These are phyloP conservation scores for Dreissena polymorpha DNA, from an alignment of 1,140 invertebrate species.

Conservation along the genomic window DNA sequence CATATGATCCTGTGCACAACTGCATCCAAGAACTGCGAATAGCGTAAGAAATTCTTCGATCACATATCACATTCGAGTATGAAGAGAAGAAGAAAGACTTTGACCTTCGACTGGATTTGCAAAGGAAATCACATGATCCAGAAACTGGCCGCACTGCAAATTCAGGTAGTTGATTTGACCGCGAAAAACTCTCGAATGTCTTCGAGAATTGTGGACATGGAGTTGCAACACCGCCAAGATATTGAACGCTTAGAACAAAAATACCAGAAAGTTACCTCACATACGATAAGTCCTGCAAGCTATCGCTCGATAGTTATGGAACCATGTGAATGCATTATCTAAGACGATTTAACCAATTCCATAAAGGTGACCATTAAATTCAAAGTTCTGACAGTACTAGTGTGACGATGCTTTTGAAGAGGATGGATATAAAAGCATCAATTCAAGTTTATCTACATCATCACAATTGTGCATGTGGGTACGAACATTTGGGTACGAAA, in stretches of 20 bases:
- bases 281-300: no score
- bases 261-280: no score
- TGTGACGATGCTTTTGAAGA: no score
- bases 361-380: no score
- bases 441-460: no score
- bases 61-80: conserved; percentile 70
- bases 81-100: conserved; percentile 71
- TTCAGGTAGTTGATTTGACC: conserved; percentile 67
- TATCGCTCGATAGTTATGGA: no score
- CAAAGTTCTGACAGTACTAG: no score
- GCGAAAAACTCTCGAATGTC: conserved; percentile 61
- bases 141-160: conserved; percentile 67
- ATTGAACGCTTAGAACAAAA: conserved; percentile 69
- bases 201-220: conserved; percentile 67
- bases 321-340: no score
- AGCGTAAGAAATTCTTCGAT: conserved; percentile 66
- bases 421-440: no score
- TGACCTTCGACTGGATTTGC: conserved; percentile 72
- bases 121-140: conserved; percentile 75
- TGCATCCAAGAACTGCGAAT: conserved; percentile 72
- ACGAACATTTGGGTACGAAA: no score
- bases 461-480: no score
- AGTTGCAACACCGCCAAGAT: conserved; percentile 64
- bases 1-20: conserved; percentile 66
- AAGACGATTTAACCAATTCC: no score